Percentiles rank a stretch among this genome's conserved stretches.
Conservation (phyloP, 2,888 invertebrate genomes). For the Leucania comma region DNA sequence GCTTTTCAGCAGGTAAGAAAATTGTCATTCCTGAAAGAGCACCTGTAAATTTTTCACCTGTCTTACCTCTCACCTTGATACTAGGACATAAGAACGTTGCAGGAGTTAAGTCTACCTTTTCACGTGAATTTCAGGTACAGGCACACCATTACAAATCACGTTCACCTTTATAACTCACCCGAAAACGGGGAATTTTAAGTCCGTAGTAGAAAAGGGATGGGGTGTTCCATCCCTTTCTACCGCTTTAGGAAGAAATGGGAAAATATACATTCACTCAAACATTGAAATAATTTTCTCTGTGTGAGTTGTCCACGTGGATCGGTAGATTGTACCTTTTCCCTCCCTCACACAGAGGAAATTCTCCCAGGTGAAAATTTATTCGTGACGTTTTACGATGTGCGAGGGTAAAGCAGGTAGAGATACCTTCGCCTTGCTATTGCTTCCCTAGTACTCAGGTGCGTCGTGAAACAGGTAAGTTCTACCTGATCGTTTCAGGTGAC, state of each 20-base stretch:
- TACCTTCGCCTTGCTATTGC: conserved; percentile 69
- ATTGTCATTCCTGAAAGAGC: conserved; percentile 64
- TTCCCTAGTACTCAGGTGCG: conserved; percentile 82
- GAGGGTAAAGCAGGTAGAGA: conserved; percentile 70
- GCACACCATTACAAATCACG: conserved; percentile 64
- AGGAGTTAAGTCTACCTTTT: conserved; percentile 76
- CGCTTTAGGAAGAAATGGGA: conserved; percentile 6
- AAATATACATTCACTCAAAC: conserved; percentile 25
- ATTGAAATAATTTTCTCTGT: conserved; percentile 10
- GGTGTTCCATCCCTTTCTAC: conserved; percentile 39
- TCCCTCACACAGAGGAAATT: conserved; percentile 11
- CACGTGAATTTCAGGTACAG: conserved; percentile 78
- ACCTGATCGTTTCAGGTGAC: conserved; percentile 39
- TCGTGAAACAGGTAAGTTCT: conserved; percentile 31
- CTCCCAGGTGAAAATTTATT: conserved; percentile 35
- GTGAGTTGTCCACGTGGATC: conserved; percentile 7
- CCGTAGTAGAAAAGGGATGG: conserved; percentile 18
- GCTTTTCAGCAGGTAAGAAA: conserved; percentile 54
- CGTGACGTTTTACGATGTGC: conserved; percentile 27
- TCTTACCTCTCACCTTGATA: conserved; percentile 86
- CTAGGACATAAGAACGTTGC: conserved; percentile 77
- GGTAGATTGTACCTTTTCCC: conserved; percentile 15
- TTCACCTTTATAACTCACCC: conserved; percentile 48
- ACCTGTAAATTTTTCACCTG: conserved; percentile 85
- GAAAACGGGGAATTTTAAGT: conserved; percentile 19